Evolutionary conservation across 2,113 vertebrate species (phyloP), one percentile per base, ranked within the genome.

Genomic region (Larimichthys polyactis): DNA sequence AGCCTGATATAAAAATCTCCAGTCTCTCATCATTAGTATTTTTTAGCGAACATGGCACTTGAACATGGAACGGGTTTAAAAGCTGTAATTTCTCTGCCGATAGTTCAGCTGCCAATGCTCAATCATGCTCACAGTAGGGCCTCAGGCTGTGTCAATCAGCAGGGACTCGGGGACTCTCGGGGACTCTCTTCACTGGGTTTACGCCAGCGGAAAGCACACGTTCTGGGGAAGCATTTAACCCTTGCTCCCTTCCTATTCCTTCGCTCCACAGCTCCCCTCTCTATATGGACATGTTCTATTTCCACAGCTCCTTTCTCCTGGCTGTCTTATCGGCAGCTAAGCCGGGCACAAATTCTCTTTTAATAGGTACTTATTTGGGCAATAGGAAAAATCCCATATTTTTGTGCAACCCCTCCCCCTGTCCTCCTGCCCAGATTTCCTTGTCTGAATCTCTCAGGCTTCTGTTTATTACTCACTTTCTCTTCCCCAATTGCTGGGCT

Each of bases 201-300:
- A 60, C 14, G 51, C 80, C 90, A 89, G 81, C 68, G 81, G 67
- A 91, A 89, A 87, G 79, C 82, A 83, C 83, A 48, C 63, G 86
- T 89, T 92, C 89, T 88, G 89, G 89, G 87, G 89, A 93, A 91
- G 86, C 86, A 71, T 91, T 91, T 93, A 92, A 93, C 92, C 93
- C 80, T 72, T 89, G 89, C 64, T 82, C 81, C 87, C 75, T 60
- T 78, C 29, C 5, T 88, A 78, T 81, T 89, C 83, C 85, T 71
- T 79, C 73, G 77, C 79, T 86, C 55, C 75, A 72, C 72, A 58
- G 85, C 78, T 84, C 68, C 71, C 87, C 74, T 89, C 94, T 94
- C 90, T 94, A 94, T 94, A 94, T 89, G 94, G 94, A 92, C 94
- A 93, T 94, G 94, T 94, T 94, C 93, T 92, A 76, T 94, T 93